Conservation (phyloP, 2,888 invertebrate species). For the Drosophila rellima region DNA sequence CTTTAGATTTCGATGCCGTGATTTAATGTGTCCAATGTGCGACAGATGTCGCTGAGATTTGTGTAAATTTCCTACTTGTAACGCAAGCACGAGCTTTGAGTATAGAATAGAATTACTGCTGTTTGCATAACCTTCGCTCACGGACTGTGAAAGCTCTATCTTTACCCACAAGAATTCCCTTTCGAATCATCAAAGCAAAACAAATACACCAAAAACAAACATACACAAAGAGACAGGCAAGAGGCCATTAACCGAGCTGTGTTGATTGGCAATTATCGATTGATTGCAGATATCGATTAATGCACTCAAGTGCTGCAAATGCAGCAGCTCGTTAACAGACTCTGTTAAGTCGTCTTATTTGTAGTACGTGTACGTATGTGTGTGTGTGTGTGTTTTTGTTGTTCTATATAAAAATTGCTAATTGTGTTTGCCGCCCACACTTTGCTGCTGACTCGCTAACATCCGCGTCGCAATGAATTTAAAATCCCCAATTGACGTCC, state of each 20-base stretch:
- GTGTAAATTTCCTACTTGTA: conserved; percentile 73
- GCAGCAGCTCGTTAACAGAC: conserved; percentile 20
- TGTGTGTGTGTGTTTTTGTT: conserved; percentile 4
- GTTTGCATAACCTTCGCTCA: conserved; percentile 63
- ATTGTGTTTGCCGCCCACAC: conserved; percentile 44
- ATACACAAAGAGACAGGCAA: not conserved
- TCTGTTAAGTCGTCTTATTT: conserved; percentile 15
- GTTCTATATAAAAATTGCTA: conserved; percentile 36
- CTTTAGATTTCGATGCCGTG: conserved; percentile 44
- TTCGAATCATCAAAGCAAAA: conserved; percentile 35
- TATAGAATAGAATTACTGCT: conserved; percentile 53
- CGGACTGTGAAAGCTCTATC: conserved; percentile 44
- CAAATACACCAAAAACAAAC: conserved; percentile 4
- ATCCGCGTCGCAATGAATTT: conserved; percentile 64
- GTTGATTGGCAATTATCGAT: conserved; percentile 35
- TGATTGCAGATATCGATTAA: conserved; percentile 22
- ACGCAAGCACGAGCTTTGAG: conserved; percentile 6
- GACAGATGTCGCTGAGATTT: conserved; percentile 47
- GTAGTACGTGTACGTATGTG: not conserved
- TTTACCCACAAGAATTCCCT: conserved; percentile 34
- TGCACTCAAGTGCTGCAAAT: conserved; percentile 16
- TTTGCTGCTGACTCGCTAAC: conserved; percentile 34
- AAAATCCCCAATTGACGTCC: conserved; percentile 69
- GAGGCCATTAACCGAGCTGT: conserved; percentile 39
- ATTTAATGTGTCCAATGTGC: conserved; percentile 51